phyloP scores from a whole-genome alignment of 2,797 vertebrate genomes.

The Momotus momota region DNA sequence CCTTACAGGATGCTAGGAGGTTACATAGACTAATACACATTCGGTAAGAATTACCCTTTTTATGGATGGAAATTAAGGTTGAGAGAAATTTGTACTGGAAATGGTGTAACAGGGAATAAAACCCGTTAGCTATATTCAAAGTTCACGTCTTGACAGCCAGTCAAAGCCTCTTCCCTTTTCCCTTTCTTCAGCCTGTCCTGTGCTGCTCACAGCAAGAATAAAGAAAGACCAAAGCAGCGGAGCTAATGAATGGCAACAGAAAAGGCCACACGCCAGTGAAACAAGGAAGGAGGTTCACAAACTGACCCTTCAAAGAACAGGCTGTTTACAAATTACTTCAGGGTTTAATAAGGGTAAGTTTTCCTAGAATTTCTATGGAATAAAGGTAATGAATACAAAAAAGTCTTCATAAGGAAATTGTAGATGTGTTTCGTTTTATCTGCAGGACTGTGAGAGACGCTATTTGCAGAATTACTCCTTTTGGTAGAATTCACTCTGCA shows the following conservation, averaged over 20 bases:
- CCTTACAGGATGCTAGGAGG: not conserved
- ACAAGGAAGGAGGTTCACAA: not conserved
- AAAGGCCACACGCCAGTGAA: not conserved
- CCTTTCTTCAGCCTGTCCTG: not conserved
- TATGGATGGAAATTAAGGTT: not conserved
- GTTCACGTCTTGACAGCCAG: not conserved
- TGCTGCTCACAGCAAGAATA: not conserved
- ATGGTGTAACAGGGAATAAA: not conserved
- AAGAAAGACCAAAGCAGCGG: not conserved
- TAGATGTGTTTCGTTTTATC: not conserved
- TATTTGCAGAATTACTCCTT: not conserved
- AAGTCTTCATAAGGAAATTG: not conserved
- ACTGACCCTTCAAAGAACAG: not conserved
- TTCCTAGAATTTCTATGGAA: not conserved
- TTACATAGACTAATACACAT: not conserved
- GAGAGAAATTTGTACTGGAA: not conserved
- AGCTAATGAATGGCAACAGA: not conserved
- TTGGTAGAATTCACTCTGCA: not conserved
- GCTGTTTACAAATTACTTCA: not conserved
- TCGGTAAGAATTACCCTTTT: not conserved
- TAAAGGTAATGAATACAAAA: not conserved
- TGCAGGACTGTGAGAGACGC: not conserved
- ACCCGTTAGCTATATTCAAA: not conserved
- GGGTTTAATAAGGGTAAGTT: not conserved
- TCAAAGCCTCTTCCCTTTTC: not conserved